These are phyloP conservation scores for Meloidogyne hapla DNA, from an alignment of 1,140 invertebrate species.

Conservation along the genomic window DNA sequence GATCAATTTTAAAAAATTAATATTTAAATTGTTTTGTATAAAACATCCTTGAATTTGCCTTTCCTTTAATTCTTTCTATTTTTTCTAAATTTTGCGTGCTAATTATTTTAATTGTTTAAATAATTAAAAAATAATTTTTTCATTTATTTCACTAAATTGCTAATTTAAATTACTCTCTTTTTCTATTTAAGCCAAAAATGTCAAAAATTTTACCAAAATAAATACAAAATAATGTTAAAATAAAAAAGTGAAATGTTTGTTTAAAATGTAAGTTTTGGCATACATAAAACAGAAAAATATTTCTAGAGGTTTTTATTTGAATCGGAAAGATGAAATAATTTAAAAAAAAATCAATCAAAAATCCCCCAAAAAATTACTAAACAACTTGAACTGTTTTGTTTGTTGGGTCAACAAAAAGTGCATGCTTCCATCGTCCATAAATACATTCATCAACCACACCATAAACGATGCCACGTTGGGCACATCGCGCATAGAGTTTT, in stretches of 20 bases:
- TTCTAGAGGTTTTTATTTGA: too few relatives aligned
- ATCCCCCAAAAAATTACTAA: not conserved
- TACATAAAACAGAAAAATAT: too few relatives aligned
- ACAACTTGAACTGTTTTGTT: constrained; percentile 19
- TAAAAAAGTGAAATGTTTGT: too few relatives aligned
- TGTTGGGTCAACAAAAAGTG: constrained; percentile 14
- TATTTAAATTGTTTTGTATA: not conserved
- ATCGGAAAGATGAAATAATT: too few relatives aligned
- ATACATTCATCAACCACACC: constrained; percentile 48
- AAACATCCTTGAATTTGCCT: not conserved
- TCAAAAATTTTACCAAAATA: too few relatives aligned
- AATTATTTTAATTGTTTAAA: not conserved
- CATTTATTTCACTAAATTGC: not conserved
- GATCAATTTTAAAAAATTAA: too few relatives aligned
- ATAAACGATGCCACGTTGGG: constrained; percentile 39
- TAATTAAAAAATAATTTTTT: not conserved
- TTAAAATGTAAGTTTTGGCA: too few relatives aligned
- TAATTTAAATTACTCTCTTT: too few relatives aligned
- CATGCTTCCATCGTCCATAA: constrained; percentile 21
- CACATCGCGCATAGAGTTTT: constrained; percentile 35
- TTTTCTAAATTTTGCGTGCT: not conserved
- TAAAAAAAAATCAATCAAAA: too few relatives aligned
- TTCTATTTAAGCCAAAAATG: too few relatives aligned
- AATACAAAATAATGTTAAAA: too few relatives aligned
- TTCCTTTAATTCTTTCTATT: not conserved